phyloP scores from a whole-genome alignment of 1,140 invertebrate genomes.

The Drosophila pectinifera region DNA sequence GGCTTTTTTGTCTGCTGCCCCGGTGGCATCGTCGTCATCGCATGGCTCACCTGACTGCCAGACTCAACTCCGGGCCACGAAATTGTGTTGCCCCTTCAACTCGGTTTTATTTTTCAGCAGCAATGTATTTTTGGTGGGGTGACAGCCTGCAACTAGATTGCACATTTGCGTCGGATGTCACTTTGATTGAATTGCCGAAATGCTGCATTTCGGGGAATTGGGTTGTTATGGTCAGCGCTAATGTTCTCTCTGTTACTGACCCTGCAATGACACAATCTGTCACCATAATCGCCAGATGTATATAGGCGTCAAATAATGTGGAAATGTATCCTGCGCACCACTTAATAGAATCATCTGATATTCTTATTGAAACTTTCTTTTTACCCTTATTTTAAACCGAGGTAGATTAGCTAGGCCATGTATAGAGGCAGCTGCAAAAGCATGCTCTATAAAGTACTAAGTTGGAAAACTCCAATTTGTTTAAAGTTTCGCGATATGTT shows the following conservation, averaged over 20 bases:
- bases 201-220: slow-evolving; percentile 21
- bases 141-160: slow-evolving; percentile 37
- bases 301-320: not conserved
- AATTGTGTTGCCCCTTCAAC: slow-evolving; percentile 43
- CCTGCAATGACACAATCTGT: slow-evolving; percentile 29
- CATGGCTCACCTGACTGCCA: slow-evolving; percentile 15
- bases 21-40: slow-evolving; percentile 15
- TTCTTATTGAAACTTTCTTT: not conserved
- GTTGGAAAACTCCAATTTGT: no score
- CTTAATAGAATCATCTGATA: not conserved
- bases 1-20: slow-evolving; percentile 67
- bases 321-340: not conserved
- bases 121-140: not conserved
- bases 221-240: slow-evolving; percentile 8
- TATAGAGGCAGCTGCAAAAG: no score
- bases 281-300: slow-evolving; percentile 28
- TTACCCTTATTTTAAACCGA: not conserved
- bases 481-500: no score
- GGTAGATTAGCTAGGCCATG: not conserved
- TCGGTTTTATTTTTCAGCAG: slow-evolving; percentile 36
- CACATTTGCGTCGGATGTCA: slow-evolving; percentile 46
- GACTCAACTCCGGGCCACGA: slow-evolving; percentile 21
- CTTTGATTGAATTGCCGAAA: slow-evolving; percentile 49
- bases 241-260: slow-evolving; percentile 8
- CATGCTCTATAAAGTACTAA: no score